These are phyloP conservation scores for Physeter macrocephalus DNA, from an alignment of 2,113 vertebrate species.

Conservation along the genomic window DNA sequence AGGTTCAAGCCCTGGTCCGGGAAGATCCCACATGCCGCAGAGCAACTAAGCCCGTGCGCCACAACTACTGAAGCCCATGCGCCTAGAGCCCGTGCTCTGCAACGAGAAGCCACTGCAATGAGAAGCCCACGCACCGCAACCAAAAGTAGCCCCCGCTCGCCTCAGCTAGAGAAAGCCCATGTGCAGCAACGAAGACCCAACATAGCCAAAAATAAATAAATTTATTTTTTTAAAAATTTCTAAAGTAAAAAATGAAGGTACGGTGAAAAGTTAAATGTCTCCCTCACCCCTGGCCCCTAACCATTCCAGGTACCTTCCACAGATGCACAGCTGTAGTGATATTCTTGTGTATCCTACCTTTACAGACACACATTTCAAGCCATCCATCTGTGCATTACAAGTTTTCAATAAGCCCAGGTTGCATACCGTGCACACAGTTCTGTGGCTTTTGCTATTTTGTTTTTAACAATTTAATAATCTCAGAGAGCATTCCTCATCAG, in stretches of 20 bases:
- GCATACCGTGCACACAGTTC: neutral
- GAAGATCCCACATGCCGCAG: no score
- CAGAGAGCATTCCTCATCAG: neutral
- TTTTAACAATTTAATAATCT: neutral
- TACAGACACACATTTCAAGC: neutral
- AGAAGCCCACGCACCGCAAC: no score
- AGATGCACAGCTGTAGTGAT: no score
- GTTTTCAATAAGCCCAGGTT: neutral
- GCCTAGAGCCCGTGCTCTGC: no score
- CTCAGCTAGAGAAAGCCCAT: no score
- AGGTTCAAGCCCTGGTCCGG: no score
- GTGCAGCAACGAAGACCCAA: no score
- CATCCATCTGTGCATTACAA: neutral
- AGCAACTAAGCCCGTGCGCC: no score
- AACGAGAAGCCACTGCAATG: no score
- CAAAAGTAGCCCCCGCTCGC: no score
- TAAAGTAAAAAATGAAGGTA: neutral
- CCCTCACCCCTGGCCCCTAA: neutral
- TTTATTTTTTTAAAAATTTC: neutral
- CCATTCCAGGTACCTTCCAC: neutral
- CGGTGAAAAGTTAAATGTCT: neutral
- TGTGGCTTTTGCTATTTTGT: neutral
- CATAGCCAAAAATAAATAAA: neutral
- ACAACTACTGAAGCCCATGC: no score
- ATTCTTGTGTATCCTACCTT: neutral